Percentiles rank a stretch among this genome's conserved stretches.
Evolutionary conservation across 2,888 invertebrate genomes (phyloP).

Genomic region (Pterostichus madidus): DNA sequence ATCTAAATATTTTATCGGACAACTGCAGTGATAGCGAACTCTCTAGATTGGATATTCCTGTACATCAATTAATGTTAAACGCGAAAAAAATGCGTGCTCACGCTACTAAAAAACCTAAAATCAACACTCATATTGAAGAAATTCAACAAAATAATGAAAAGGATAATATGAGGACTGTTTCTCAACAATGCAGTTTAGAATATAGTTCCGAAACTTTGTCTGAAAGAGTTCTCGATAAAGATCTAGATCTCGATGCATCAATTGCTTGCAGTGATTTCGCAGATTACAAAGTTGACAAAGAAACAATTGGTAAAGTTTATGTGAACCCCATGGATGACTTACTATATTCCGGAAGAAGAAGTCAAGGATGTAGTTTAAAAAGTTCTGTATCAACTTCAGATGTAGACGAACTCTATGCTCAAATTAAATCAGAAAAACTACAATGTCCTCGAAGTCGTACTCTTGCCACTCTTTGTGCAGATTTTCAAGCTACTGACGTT

Average conservation of each 20-base stretch:
- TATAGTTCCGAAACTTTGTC: constrained; percentile 82
- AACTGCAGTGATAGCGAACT: constrained; percentile 80
- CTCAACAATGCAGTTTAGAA: constrained; percentile 86
- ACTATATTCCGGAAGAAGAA: constrained; percentile 69
- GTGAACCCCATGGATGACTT: constrained; percentile 78
- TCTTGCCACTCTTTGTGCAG: constrained; percentile 53
- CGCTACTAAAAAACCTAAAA: constrained; percentile 25
- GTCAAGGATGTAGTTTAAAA: constrained; percentile 77
- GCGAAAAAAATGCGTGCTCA: constrained; percentile 44
- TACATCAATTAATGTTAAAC: constrained; percentile 48
- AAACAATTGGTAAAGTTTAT: constrained; percentile 74
- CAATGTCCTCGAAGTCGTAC: constrained; percentile 47
- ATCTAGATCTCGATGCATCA: constrained; percentile 57
- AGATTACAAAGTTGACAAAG: constrained; percentile 56
- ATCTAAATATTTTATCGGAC: constrained; percentile 84
- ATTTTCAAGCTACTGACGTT: constrained; percentile 41
- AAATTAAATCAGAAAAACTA: constrained; percentile 76
- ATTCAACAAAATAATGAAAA: constrained; percentile 69
- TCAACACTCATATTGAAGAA: constrained; percentile 55
- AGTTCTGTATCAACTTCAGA: constrained; percentile 81
- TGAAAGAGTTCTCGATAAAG: constrained; percentile 75
- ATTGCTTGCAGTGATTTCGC: constrained; percentile 62
- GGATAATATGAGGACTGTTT: constrained; percentile 81
- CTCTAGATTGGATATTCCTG: constrained; percentile 50
- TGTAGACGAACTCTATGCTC: constrained; percentile 85